Evolutionary conservation across 1,140 invertebrate genomes (phyloP).

Genomic region (Penaeus japonicus): DNA sequence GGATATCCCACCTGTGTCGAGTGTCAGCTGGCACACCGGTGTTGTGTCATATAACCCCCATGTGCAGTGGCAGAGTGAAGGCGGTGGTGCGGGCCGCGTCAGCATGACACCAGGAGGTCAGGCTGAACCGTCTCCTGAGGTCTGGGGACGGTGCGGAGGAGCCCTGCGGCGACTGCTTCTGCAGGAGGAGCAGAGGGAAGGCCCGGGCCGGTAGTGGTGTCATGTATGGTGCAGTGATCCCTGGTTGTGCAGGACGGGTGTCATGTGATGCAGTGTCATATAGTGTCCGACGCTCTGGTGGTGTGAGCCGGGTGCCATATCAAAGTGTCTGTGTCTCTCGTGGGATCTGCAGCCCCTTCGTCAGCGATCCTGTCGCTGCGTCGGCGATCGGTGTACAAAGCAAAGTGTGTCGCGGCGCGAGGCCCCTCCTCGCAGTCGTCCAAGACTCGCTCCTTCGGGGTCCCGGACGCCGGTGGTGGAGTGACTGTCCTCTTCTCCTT

Average conservation of each 20-base stretch:
- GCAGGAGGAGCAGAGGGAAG: not conserved
- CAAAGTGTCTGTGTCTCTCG: not conserved
- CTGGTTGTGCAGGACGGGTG: slow-evolving; percentile 45
- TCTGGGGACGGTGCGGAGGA: slow-evolving; percentile 14
- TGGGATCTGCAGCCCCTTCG: not conserved
- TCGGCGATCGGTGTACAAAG: not conserved
- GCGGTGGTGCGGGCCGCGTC: slow-evolving; percentile 16
- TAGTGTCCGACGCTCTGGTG: slow-evolving; percentile 20
- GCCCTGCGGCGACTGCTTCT: not conserved
- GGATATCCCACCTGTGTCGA: not conserved
- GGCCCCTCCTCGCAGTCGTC: not conserved
- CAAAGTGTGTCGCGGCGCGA: too few relatives aligned
- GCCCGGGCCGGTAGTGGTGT: slow-evolving; percentile 33
- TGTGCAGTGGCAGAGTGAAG: not conserved
- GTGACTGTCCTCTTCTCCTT: not conserved
- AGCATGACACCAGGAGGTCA: slow-evolving; percentile 29
- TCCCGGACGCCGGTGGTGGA: not conserved
- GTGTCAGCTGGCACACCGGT: slow-evolving; percentile 14
- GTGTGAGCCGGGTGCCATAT: slow-evolving; percentile 9
- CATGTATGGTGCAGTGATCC: slow-evolving; percentile 41
- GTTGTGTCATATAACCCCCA: not conserved
- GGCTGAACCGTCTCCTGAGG: not conserved
- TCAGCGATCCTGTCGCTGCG: not conserved
- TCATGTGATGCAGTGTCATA: slow-evolving; percentile 6
- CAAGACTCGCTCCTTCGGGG: not conserved